Evolutionary conservation across 1,140 invertebrate species (phyloP).

Genomic region (Triops cancriformis): DNA sequence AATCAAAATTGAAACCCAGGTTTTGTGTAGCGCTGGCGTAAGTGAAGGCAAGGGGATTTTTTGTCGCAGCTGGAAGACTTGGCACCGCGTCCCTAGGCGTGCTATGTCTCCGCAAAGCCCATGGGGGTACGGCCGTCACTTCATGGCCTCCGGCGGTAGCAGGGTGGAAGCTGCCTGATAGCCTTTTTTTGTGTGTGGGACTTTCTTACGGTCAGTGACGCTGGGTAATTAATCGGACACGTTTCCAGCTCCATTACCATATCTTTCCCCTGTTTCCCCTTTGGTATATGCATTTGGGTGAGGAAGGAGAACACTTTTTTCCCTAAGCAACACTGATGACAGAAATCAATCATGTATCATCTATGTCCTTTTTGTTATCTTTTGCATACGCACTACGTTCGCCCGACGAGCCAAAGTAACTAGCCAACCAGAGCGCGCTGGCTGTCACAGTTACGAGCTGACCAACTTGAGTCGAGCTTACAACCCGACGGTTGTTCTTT

Average conservation of each 20-base stretch:
- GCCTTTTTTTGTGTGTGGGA: conserved; percentile 1
- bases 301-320: neutral
- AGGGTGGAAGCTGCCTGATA: conserved; percentile 5
- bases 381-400: neutral
- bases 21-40: no score
- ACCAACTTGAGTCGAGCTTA: neutral
- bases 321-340: neutral
- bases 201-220: neutral
- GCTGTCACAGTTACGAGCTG: neutral
- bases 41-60: neutral
- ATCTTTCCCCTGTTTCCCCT: neutral
- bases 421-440: neutral
- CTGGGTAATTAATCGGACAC: neutral
- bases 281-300: neutral
- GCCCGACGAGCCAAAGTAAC: neutral
- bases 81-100: neutral
- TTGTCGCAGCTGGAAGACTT: neutral
- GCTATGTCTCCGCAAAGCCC: neutral
- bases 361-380: neutral
- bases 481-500: neutral
- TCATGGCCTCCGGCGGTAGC: neutral
- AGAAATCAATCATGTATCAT: neutral
- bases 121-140: neutral
- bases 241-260: neutral
- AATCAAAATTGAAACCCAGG: no score